A percentile compares a stretch with the other conserved stretches of the same genome.
Evolutionary conservation across 1,140 invertebrate species (phyloP).

Genomic region (Dinoponera quadriceps): DNA sequence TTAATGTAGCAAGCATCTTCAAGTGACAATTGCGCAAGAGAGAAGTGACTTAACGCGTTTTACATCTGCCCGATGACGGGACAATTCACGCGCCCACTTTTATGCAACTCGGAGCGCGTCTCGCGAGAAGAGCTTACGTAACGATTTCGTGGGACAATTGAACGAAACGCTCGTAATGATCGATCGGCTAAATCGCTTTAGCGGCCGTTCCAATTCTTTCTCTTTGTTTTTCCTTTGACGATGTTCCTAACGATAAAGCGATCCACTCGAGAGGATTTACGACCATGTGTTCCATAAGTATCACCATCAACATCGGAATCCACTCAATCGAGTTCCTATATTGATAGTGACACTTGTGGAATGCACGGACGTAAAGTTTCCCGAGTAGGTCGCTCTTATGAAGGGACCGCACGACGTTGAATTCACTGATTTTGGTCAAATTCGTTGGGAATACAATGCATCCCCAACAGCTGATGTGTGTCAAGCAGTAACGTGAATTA

Average conservation of each 20-base stretch:
- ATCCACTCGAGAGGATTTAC: neutral
- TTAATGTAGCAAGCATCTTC: neutral
- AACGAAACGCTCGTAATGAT: constrained; percentile 13
- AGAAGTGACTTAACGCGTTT: neutral
- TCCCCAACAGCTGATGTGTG: too few relatives aligned
- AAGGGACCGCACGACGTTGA: too few relatives aligned
- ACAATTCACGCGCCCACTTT: constrained; percentile 18
- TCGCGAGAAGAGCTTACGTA: constrained; percentile 6
- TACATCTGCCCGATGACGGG: constrained; percentile 9
- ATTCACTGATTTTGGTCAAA: too few relatives aligned
- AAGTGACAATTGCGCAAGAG: constrained; percentile 18
- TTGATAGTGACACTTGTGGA: too few relatives aligned
- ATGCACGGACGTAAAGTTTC: too few relatives aligned
- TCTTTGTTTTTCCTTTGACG: neutral
- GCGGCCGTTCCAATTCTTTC: neutral
- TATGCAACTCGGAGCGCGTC: neutral
- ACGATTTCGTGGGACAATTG: constrained; percentile 5
- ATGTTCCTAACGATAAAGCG: constrained; percentile 41
- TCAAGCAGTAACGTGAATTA: too few relatives aligned
- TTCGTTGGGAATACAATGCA: too few relatives aligned
- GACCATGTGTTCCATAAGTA: neutral
- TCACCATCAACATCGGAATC: neutral
- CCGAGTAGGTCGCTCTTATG: too few relatives aligned
- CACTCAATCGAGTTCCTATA: too few relatives aligned
- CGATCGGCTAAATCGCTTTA: constrained; percentile 1